Evolutionary conservation across 1,140 invertebrate species (phyloP), one percentile per base, ranked within the genome.

Genomic region (Frieseomelitta varia): DNA sequence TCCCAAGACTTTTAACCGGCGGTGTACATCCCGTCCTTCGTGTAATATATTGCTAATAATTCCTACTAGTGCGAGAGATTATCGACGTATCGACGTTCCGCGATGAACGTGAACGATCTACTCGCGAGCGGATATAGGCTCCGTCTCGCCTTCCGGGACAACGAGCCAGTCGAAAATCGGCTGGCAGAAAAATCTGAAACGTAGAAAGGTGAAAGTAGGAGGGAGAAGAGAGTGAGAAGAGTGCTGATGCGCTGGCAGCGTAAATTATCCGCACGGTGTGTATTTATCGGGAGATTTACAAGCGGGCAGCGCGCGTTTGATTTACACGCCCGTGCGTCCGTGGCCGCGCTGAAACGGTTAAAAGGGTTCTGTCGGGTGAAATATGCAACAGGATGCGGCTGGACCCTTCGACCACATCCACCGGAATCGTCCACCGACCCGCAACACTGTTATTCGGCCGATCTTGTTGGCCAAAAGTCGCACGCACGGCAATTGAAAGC

Each of bases 231-330:
- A 61, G 24, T 24, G 47, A 21, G 24, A 68, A 39, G 55, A 27
- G 71, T 71, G 88, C 74, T 80, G 90, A 90, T 89, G 85, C 87
- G 85, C 87, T 88, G 93, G 91, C 92, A 94, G 93, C 91, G 93
- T 94, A 94, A 94, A 94, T 94, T 94, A 94, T 94, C 93, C 88
- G 87, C 77, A 87, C 88, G 91, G 92, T 94, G 92, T 94, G 93
- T 94, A 94, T 93, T 94, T 94, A 93, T 91, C 84, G 79, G 88
- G 90, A 94, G 94, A 94, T 94, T 94, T 94, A 94, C 93, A 93
- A 92, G 92, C 92, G 90, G 91, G 89, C 92, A 93, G 91, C 91
- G 91, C 92, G 89, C 90, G 85, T 90, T 93, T 94, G 93, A 94
- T 94, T 94, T 94, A 94, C 93, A 93, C 92, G 90, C 91, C 85